A percentile compares a stretch with the other conserved stretches of the same genome.
Conservation (phyloP, 2,888 invertebrate genomes). For the Sphecodes monilicornis region DNA sequence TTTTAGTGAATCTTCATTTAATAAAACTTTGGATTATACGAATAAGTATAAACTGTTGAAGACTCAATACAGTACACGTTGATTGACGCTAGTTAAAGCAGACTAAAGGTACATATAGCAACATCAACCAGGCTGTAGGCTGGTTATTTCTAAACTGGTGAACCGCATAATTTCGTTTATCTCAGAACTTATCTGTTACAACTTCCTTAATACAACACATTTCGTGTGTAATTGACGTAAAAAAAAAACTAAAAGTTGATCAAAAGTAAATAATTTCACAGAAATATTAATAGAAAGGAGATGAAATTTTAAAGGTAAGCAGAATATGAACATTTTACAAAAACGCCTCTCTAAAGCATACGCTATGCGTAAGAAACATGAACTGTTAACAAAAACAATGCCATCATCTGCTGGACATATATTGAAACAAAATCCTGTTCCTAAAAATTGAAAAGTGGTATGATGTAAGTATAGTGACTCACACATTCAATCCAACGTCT, state of each 20-base stretch:
- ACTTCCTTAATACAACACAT: not conserved
- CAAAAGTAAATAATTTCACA: constrained; percentile 23
- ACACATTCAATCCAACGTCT: not conserved
- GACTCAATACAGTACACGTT: not conserved
- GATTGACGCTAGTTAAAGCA: not conserved
- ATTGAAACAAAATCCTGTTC: not conserved
- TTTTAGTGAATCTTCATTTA: not conserved
- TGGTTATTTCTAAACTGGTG: not conserved
- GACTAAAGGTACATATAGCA: not conserved
- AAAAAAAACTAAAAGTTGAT: not conserved
- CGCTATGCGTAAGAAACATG: not conserved
- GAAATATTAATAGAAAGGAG: constrained; percentile 24
- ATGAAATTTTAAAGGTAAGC: constrained; percentile 8
- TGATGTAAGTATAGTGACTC: not conserved
- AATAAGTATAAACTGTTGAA: not conserved
- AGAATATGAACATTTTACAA: not conserved
- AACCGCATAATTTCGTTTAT: not conserved
- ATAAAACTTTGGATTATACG: not conserved
- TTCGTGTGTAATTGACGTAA: not conserved
- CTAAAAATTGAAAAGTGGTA: not conserved
- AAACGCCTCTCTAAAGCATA: not conserved
- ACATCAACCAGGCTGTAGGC: not conserved
- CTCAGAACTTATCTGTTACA: not conserved
- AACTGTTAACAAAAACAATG: not conserved
- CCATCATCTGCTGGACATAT: not conserved